Base-by-base conservation (phyloP, 2,113 vertebrate species). In the Romanogobio albipinnatus region DNA sequence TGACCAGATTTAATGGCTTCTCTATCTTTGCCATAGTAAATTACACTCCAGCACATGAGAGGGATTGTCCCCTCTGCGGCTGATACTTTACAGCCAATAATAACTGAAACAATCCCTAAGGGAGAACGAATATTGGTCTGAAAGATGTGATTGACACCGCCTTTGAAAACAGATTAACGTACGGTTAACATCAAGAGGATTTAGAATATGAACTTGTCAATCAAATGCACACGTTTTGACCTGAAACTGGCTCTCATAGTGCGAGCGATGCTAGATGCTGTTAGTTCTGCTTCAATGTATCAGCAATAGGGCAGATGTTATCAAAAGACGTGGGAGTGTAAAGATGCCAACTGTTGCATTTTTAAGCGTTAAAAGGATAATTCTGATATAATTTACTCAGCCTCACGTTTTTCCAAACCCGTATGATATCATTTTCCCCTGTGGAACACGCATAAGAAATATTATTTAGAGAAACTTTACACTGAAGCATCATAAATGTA, bases 21-120 rank as follows among this genome's bases (percentile, higher is more conserved):
- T 88, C 75, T 71, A 85, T 88, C 80, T 86, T 86, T 84, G 64
- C 82, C 81, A 39, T 86, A 58, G 76, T 80, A 88, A 88, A 84
- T 83, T 81, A 86, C 77, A 61, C 68, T 76, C 70, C 15, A 61
- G 22, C 51, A 85, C 64, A 74, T 45, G 29, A 81, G 76, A 75
- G 19, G 36, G 76, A 49, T 45, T 83, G 33, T 51, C 62, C 80
- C 61, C 76, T 62, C 13, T 61, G 59, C 66, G n/a, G 36, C 14
- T 76, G 61, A 68, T 75, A 68, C 76, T 86, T 81, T 85, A 86
- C 59, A 84, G 64, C 81, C 59, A 76, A 17, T 22, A 76, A 53
- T 86, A 86, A 84, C 85, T 61, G 74, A 84, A 81, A 76, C 47
- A 76, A 62, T 76, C 59, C 87, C 68, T 84, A 24, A 59, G 76